Conservation (phyloP, 2,797 vertebrate genomes). For the Hippopotamyrus pictus region DNA sequence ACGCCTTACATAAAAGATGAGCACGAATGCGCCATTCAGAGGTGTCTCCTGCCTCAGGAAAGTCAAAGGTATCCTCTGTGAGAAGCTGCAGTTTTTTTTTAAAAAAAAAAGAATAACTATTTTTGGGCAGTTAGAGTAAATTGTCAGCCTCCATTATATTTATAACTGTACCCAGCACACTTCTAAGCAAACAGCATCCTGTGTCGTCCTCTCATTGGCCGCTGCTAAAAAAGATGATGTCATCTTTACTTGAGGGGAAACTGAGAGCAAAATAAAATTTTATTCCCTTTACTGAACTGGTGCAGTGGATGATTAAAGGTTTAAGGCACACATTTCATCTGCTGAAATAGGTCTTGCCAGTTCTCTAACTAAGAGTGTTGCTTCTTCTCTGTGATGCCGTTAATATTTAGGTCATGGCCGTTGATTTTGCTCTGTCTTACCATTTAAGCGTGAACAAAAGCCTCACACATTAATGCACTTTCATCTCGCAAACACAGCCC, state of each 20-base stretch:
- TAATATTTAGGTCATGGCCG: conserved; percentile 8
- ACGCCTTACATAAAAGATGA: conserved; percentile 21
- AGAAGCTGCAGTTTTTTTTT: not conserved
- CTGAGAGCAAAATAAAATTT: conserved; percentile 50
- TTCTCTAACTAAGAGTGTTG: conserved; percentile 22
- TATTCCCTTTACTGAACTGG: conserved; percentile 47
- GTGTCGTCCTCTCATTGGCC: conserved; percentile 38
- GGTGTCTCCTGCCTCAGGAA: not conserved
- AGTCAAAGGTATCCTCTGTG: not conserved
- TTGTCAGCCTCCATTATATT: conserved; percentile 9
- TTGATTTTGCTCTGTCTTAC: not conserved
- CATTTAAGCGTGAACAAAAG: not conserved
- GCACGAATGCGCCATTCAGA: conserved; percentile 7
- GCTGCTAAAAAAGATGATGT: conserved; percentile 49
- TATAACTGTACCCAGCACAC: not conserved
- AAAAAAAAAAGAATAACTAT: not conserved
- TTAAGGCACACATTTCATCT: conserved; percentile 32
- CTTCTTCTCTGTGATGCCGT: not conserved
- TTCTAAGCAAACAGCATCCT: not conserved
- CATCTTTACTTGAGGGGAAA: conserved; percentile 59
- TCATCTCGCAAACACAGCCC: not conserved
- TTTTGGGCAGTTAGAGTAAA: conserved; percentile 3
- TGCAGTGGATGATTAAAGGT: conserved; percentile 43
- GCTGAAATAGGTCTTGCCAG: conserved; percentile 25
- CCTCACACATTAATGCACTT: not conserved